Conservation (phyloP, 2,797 vertebrate genomes). For the Spinus pinus region DNA sequence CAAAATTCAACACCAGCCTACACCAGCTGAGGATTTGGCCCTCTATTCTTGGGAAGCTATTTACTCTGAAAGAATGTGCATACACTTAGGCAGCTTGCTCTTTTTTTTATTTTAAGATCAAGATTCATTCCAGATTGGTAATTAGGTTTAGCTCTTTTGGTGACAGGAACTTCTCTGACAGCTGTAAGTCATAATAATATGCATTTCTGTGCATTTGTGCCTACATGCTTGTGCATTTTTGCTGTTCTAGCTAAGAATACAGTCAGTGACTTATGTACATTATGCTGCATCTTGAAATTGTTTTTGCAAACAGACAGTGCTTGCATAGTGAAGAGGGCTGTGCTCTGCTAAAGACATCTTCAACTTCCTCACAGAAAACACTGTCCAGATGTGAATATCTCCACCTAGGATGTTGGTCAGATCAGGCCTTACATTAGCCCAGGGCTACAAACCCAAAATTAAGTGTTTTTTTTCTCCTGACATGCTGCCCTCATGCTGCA, state of each 20-base stretch:
- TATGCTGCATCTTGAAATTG: neutral
- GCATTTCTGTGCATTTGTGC: constrained; percentile 3
- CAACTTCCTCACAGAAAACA: neutral
- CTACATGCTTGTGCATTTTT: neutral
- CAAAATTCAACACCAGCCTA: neutral
- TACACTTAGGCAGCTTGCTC: neutral
- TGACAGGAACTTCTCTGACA: constrained; percentile 27
- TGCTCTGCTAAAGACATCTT: neutral
- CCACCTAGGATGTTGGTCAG: neutral
- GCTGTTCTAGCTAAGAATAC: neutral
- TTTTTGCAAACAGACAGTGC: neutral
- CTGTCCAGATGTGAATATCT: neutral
- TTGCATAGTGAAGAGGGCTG: neutral
- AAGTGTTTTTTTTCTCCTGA: neutral
- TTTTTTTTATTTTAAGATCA: neutral
- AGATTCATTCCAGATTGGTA: constrained; percentile 13
- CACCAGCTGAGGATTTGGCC: neutral
- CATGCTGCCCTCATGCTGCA: rapidly evolving
- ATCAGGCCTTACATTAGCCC: rapidly evolving
- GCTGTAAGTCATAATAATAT: constrained; percentile 31
- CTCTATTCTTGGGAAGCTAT: neutral
- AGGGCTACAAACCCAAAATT: neutral
- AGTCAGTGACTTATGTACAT: neutral
- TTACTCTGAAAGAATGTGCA: neutral
- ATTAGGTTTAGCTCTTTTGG: neutral